Base-by-base conservation (phyloP, 2,113 vertebrate species). In the Stictonetta naevosa region DNA sequence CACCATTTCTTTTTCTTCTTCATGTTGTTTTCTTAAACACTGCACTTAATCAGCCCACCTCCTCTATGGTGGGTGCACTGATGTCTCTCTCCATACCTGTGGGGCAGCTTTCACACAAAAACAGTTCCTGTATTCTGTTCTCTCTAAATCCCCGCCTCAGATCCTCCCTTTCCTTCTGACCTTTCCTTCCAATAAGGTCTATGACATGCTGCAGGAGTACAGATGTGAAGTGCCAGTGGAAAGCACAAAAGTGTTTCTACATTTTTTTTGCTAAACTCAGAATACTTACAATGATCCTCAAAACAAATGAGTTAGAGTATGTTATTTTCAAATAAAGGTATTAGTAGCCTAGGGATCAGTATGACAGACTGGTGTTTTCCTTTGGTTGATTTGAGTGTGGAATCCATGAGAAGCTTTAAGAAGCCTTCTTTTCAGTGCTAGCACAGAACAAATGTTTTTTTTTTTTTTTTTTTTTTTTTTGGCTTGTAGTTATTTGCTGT, bases 201-300 rank as follows among this genome's bases (percentile, higher is more conserved):
- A 25, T 52, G 13, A 3, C 13, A 10, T 4, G 7, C 36, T 42
- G 16, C 10, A 31, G 34, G 13, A n/a, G 0, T 9, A 1, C 0
- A 0, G 3, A 40, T 25, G 10, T 11, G 29, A 29, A 44, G 3
- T n/a, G 17, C 17, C 29, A 38, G 33, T 31, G 19, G 19, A 79
- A 74, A 12, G 5, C 3, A 36, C 2, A 2, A 2, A 8, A 16
- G 20, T 25, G 34, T 56, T 64, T 36, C 9, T 59, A 63, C 3
- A 44, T 10, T 8, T 44, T 3, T 3, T 88, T 75, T 78, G 15
- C 5, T 75, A 55, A 75, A 53, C 15, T 44, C 26, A 28, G 8
- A 82, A 64, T 2, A 6, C 3, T 42, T 56, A 17, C 0, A 62
- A 1, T 74, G 52, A 62, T 23, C 17, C 9, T 86, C 28, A 46